These are phyloP conservation scores for Bombus cullumanus DNA, from an alignment of 1,140 invertebrate genomes.

Conservation along the genomic window DNA sequence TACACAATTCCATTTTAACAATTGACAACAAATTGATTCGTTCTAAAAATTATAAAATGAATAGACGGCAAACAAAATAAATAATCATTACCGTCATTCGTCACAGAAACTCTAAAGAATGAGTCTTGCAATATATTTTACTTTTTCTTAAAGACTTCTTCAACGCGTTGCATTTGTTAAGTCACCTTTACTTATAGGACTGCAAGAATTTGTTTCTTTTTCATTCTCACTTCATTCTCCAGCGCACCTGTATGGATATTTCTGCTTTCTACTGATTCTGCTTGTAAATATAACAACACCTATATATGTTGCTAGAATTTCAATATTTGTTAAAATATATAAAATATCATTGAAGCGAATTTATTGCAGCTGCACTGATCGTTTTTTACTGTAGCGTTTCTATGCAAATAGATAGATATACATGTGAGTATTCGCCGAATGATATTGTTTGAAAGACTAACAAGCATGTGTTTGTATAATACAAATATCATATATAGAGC, in stretches of 20 bases:
- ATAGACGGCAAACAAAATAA: neutral
- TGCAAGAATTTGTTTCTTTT: neutral
- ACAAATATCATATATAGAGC: too few relatives aligned
- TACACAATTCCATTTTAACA: neutral
- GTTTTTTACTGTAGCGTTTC: neutral
- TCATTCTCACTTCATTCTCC: neutral
- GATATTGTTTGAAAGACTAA: neutral
- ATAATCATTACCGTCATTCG: neutral
- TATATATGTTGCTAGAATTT: neutral
- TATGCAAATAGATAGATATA: neutral
- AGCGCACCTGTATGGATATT: neutral
- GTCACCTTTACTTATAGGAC: neutral
- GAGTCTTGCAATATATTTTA: neutral
- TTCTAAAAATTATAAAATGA: neutral
- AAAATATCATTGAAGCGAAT: neutral
- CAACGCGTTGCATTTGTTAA: neutral
- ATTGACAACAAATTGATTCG: too few relatives aligned
- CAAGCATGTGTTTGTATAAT: neutral
- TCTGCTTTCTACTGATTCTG: neutral
- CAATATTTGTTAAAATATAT: neutral
- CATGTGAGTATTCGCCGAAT: neutral
- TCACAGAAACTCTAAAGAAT: neutral
- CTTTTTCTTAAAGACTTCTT: neutral
- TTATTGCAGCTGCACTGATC: neutral
- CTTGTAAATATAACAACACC: neutral